These are phyloP conservation scores for Lasius fuliginosus DNA, from an alignment of 2,888 invertebrate genomes.

Conservation along the genomic window DNA sequence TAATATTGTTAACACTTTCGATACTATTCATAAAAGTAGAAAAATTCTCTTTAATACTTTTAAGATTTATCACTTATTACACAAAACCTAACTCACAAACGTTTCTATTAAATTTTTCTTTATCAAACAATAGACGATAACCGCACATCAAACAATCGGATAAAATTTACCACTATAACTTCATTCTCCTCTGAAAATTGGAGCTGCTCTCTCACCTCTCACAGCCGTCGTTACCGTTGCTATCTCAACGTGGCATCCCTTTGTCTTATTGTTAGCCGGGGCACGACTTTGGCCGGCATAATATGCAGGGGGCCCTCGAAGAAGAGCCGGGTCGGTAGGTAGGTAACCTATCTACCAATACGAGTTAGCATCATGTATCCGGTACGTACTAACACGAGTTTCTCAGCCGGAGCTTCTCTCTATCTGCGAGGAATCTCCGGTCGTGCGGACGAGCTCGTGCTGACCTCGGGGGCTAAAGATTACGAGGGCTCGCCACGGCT, in stretches of 20 bases:
- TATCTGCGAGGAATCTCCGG: slow-evolving; percentile 76
- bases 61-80: neutral
- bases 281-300: slow-evolving; percentile 77
- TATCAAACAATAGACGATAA: neutral
- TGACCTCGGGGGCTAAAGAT: slow-evolving; percentile 84
- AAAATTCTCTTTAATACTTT: neutral
- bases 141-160: neutral
- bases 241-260: slow-evolving; percentile 72
- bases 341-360: slow-evolving; percentile 67
- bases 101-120: neutral
- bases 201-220: slow-evolving; percentile 27
- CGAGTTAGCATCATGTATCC: slow-evolving; percentile 64
- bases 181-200: slow-evolving; percentile 17
- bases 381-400: slow-evolving; percentile 73
- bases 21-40: neutral
- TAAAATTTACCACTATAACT: slow-evolving; percentile 4
- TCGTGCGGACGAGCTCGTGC: slow-evolving; percentile 76
- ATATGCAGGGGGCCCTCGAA: slow-evolving; percentile 71
- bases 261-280: slow-evolving; percentile 77
- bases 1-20: neutral
- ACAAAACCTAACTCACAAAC: neutral
- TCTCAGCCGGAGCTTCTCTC: slow-evolving; percentile 74
- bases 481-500: slow-evolving; percentile 81
- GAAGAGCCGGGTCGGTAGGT: slow-evolving; percentile 63
- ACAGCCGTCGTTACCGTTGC: slow-evolving; percentile 34